These are phyloP conservation scores for Drosophila lacicola DNA, from an alignment of 2,888 invertebrate species.

Conservation along the genomic window DNA sequence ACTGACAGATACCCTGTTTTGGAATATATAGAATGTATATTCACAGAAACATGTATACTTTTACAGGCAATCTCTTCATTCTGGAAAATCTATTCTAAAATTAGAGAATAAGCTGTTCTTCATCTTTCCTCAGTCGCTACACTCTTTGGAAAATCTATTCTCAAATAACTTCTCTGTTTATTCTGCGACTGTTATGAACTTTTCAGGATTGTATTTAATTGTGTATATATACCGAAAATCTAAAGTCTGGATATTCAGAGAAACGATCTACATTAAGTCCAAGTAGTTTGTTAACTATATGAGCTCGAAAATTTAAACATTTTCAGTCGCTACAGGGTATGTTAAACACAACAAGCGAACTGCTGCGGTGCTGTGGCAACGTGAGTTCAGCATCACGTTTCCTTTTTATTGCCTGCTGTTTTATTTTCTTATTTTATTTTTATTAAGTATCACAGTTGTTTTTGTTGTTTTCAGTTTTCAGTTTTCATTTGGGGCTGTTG, in stretches of 20 bases:
- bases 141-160: no score
- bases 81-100: no score
- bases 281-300: no score
- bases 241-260: no score
- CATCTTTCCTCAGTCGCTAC: no score
- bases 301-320: no score
- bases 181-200: background rate
- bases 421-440: slow-evolving; percentile 37
- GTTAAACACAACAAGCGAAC: slow-evolving; percentile 47
- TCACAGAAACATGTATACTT: no score
- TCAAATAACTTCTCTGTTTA: background rate
- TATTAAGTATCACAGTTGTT: slow-evolving; percentile 41
- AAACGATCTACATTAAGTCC: no score
- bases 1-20: background rate
- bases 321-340: slow-evolving; percentile 5
- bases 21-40: background rate
- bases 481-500: slow-evolving; percentile 55
- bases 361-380: slow-evolving; percentile 35
- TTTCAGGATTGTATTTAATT: background rate
- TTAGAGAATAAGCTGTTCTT: no score
- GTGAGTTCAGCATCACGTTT: slow-evolving; percentile 76
- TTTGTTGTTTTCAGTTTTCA: slow-evolving; percentile 28
- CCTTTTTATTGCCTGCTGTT: slow-evolving; percentile 70
- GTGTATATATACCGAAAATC: no score
- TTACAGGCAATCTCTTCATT: no score